Percentiles rank a stretch among this genome's conserved stretches.
Conservation (phyloP, 2,113 vertebrate species). For the Callithrix jacchus region DNA sequence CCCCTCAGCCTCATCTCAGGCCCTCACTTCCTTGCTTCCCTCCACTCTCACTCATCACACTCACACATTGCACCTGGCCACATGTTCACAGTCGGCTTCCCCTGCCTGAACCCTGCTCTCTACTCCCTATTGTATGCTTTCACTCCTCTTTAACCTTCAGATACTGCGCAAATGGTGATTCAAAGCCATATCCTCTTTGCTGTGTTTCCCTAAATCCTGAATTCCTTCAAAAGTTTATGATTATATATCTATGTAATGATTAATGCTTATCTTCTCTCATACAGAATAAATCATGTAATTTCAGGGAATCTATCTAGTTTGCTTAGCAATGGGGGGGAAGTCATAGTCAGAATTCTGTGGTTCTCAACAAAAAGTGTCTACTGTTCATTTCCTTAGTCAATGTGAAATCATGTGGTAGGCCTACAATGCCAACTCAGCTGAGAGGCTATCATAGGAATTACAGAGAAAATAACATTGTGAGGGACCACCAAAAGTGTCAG, state of each 20-base stretch:
- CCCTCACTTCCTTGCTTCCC: too few species aligned
- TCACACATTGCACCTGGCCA: neutral
- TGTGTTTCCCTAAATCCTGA: neutral
- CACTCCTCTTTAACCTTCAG: neutral
- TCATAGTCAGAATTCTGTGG: neutral
- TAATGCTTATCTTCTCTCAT: neutral
- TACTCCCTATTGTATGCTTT: neutral
- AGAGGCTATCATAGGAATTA: neutral
- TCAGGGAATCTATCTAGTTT: neutral
- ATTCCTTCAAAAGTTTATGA: neutral
- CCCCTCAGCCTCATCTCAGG: too few species aligned
- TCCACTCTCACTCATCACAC: neutral
- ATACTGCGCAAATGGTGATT: neutral
- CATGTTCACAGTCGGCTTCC: neutral
- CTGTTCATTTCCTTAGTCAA: neutral
- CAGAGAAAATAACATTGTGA: neutral
- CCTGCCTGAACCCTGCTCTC: neutral
- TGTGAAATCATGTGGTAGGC: neutral
- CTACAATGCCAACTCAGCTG: neutral
- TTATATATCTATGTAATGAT: neutral
- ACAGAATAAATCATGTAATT: neutral
- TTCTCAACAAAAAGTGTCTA: neutral
- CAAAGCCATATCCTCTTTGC: neutral
- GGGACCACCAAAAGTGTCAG: neutral
- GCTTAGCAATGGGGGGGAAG: neutral